phyloP scores from a whole-genome alignment of 64 coral and sea anemone genomes.

The Platygyra sinensis region DNA sequence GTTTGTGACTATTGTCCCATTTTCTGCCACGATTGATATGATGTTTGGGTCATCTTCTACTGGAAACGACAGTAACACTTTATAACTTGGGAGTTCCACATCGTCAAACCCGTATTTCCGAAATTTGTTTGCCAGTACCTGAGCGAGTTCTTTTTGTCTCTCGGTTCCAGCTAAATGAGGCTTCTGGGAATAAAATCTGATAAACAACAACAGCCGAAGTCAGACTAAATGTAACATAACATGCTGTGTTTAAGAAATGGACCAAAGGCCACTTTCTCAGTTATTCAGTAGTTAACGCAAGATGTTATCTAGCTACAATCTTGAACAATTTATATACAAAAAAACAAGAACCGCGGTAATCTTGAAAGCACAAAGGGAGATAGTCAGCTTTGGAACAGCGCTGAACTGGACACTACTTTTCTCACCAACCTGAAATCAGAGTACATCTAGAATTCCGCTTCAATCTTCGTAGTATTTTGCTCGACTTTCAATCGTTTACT shows the following conservation, averaged over 20 bases:
- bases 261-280: too few relatives aligned
- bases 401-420: too few relatives aligned
- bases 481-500: too few relatives aligned
- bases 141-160: not conserved
- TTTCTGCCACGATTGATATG: slow-evolving; percentile 35
- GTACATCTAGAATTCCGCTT: too few relatives aligned
- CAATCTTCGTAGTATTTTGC: too few relatives aligned
- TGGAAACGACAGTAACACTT: slow-evolving; percentile 52
- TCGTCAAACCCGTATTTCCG: slow-evolving; percentile 37
- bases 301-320: too few relatives aligned
- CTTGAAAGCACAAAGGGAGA: too few relatives aligned
- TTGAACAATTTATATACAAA: too few relatives aligned
- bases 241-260: not conserved
- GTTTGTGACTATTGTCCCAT: slow-evolving; percentile 31
- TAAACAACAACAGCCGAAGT: not conserved
- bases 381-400: too few relatives aligned
- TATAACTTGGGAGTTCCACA: slow-evolving; percentile 51
- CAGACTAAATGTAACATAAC: not conserved
- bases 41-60: slow-evolving; percentile 56
- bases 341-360: too few relatives aligned
- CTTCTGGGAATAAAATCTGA: not conserved
- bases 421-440: too few relatives aligned
- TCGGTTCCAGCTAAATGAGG: slow-evolving; percentile 10
- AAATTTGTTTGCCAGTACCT: slow-evolving; percentile 3
- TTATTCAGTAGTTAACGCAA: too few relatives aligned